phyloP scores from a whole-genome alignment of 1,140 invertebrate genomes.

The Megalonaias nervosa region DNA sequence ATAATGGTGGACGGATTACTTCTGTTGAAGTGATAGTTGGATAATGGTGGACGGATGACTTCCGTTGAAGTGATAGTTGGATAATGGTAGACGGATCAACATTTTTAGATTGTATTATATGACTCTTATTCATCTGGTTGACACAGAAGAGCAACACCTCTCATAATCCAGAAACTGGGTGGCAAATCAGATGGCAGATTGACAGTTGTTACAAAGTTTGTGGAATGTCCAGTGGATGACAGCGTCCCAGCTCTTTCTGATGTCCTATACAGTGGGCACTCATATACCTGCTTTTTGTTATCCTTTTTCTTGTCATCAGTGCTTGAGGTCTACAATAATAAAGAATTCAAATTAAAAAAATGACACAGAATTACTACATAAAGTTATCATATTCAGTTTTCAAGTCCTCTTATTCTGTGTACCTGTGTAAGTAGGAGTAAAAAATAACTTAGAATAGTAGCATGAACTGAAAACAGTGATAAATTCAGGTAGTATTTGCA shows the following conservation, averaged over 20 bases:
- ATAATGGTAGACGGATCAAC: too few relatives aligned
- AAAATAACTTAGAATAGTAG: too few relatives aligned
- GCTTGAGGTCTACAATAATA: neutral
- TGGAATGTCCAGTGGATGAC: conserved; percentile 88
- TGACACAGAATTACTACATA: neutral
- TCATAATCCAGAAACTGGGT: conserved; percentile 65
- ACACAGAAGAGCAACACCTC: conserved; percentile 66
- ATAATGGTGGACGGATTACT: too few relatives aligned
- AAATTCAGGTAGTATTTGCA: too few relatives aligned
- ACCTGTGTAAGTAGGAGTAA: too few relatives aligned
- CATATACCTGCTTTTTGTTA: conserved; percentile 71
- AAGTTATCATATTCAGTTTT: neutral
- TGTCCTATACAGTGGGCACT: conserved; percentile 87
- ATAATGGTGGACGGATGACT: too few relatives aligned
- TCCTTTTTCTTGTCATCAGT: neutral
- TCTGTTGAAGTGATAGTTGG: too few relatives aligned
- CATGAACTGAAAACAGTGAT: too few relatives aligned
- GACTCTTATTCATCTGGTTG: conserved; percentile 61
- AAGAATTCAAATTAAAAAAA: neutral
- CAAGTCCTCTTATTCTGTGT: too few relatives aligned
- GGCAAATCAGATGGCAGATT: conserved; percentile 57
- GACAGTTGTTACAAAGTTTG: conserved; percentile 83
- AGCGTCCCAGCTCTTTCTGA: conserved; percentile 84
- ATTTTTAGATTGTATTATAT: too few relatives aligned
- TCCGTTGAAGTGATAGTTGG: too few relatives aligned